Percentiles rank a stretch among this genome's conserved stretches.
phyloP scores from a whole-genome alignment of 2,797 vertebrate species.

The Tiaroga cobitis region DNA sequence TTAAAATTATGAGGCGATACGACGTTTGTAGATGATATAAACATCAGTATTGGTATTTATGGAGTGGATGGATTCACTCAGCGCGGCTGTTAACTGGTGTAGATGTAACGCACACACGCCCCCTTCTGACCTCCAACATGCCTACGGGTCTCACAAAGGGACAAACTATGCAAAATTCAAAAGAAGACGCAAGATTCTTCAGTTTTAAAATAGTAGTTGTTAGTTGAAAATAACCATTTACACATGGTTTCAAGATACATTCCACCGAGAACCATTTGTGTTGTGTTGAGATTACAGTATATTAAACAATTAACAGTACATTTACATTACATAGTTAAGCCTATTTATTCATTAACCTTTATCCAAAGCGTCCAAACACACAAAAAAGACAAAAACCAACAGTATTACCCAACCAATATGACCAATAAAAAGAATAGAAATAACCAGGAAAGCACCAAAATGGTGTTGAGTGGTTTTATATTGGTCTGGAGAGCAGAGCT shows the following conservation, averaged over 20 bases:
- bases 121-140: conserved; percentile 58
- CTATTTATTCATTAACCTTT: not conserved
- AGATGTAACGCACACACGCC: conserved; percentile 57
- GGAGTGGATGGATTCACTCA: not conserved
- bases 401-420: not conserved
- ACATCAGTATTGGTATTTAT: not conserved
- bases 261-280: not conserved
- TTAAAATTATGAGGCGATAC: not conserved
- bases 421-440: not conserved
- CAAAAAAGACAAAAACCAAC: not conserved
- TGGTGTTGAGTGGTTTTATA: no score
- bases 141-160: conserved; percentile 64
- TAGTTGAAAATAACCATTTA: not conserved
- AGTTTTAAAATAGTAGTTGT: not conserved
- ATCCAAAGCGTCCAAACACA: not conserved
- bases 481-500: no score
- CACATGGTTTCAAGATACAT: no score
- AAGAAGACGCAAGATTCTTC: not conserved
- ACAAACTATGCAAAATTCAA: conserved; percentile 49
- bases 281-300: no score
- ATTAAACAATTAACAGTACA: not conserved
- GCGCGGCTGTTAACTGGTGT: conserved; percentile 16
- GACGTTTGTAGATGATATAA: not conserved
- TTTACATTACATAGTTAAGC: not conserved
- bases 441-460: not conserved